A percentile compares a stretch with the other conserved stretches of the same genome.
Evolutionary conservation across 2,888 invertebrate genomes (phyloP).

Genomic region (Acleris literana): DNA sequence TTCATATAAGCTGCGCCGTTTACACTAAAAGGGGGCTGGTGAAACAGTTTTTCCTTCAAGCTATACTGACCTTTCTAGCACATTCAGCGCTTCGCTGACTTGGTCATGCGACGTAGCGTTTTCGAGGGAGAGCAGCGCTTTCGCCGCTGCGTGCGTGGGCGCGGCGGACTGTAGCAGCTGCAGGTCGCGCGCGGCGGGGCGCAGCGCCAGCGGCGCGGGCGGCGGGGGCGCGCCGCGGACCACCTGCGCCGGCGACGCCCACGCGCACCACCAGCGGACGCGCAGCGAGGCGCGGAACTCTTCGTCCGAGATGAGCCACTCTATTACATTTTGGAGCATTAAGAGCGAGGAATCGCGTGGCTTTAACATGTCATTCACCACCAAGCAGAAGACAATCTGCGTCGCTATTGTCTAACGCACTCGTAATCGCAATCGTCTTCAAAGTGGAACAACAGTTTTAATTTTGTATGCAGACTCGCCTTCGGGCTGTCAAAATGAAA

Average conservation of each 20-base stretch:
- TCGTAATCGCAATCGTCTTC: too few relatives aligned
- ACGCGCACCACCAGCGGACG: constrained; percentile 69
- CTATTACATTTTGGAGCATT: constrained; percentile 43
- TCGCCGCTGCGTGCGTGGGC: constrained; percentile 76
- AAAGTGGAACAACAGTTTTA: too few relatives aligned
- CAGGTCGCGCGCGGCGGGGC: constrained; percentile 69
- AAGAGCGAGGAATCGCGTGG: too few relatives aligned
- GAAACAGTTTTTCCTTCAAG: background rate
- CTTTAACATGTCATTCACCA: too few relatives aligned
- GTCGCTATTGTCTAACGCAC: too few relatives aligned
- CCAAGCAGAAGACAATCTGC: too few relatives aligned
- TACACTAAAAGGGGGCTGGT: too few relatives aligned
- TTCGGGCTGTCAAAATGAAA: too few relatives aligned
- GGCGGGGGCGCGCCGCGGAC: constrained; percentile 53
- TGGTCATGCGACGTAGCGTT: constrained; percentile 85
- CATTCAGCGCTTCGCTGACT: constrained; percentile 81
- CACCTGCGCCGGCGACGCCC: constrained; percentile 54
- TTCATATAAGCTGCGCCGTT: too few relatives aligned
- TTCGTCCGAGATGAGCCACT: constrained; percentile 69
- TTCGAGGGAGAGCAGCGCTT: constrained; percentile 83
- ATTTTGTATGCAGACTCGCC: too few relatives aligned
- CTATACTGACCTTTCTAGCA: constrained; percentile 81
- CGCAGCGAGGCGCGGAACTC: constrained; percentile 64
- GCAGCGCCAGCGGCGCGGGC: constrained; percentile 55
- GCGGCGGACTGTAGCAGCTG: constrained; percentile 77